Evolutionary conservation across 2,888 invertebrate genomes (phyloP), one percentile per base, ranked within the genome.

Genomic region (Ectemnius continuus): DNA sequence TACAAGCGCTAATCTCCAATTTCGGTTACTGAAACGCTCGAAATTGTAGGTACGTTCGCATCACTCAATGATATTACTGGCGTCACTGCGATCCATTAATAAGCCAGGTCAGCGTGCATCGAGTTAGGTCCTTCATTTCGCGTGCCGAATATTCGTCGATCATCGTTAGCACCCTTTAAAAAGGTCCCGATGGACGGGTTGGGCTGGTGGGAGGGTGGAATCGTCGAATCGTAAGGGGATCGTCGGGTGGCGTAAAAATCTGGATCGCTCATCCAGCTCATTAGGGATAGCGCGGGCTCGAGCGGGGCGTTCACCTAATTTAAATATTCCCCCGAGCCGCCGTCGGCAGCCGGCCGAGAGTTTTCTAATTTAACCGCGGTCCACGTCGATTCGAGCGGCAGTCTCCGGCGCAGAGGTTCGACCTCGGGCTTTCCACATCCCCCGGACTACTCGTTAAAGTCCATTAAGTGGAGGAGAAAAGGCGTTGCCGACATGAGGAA

Each of bases 341-440:
- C 36, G 36, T 8, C 58, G 70, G 46, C 46, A 59, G 36, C 36
- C 65, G 70, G 70, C 69, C 67, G 69, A 80, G 82, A 80, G 80
- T 84, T 83, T 84, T 82, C 80, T 82, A 84, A 83, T 83, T 84
- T 83, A 84, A 81, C 79, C 81, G 63, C 76, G 72, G 58, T 73
- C n/a, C 5, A 62, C 61, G 61, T 56, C 70, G 66, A 59, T 59
- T 70, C 75, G 72, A 73, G 57, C 56, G 59, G 36, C 36, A 36
- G 36, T 36, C 36, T 11, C 36, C 8, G 36, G 36, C 36, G 36
- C 36, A 36, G 36, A 36, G 36, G 36, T 36, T 36, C 36, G 52
- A 52, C 52, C 52, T 16, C 52, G 52, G 13, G 48, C 16, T 6
- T 28, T 8, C 59, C n/a, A 4, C 48, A 28, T 66, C 60, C 60